Evolutionary conservation across 1,140 invertebrate species (phyloP).

Genomic region (Drosophila tristis): DNA sequence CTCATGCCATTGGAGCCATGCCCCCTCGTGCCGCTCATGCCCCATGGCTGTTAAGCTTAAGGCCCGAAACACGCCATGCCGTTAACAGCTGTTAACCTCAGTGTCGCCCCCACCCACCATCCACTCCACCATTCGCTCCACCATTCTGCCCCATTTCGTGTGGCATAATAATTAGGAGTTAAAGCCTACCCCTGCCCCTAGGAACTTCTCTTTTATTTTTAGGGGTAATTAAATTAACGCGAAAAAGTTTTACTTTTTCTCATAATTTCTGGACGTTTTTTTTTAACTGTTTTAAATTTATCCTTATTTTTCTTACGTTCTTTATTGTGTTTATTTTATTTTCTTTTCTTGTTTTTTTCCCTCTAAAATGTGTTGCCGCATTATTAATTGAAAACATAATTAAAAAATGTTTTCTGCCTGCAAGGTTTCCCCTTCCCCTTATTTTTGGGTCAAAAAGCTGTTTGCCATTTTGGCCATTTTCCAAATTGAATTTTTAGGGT

Average conservation of each 20-base stretch:
- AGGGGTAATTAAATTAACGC: constrained; percentile 80
- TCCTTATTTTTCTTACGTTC: too few relatives aligned
- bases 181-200: constrained; percentile 53
- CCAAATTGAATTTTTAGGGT: constrained; percentile 52
- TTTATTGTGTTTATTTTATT: not conserved
- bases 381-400: constrained; percentile 83
- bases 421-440: constrained; percentile 2
- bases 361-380: constrained; percentile 66
- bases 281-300: constrained; percentile 34
- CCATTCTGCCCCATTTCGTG: constrained; percentile 56
- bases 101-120: constrained; percentile 4
- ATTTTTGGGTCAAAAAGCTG: constrained; percentile 22
- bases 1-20: not conserved
- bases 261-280: not conserved
- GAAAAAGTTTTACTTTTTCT: constrained; percentile 47
- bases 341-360: constrained; percentile 9
- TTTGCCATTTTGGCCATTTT: constrained; percentile 50
- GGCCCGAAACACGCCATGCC: constrained; percentile 60
- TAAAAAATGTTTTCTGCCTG: constrained; percentile 44
- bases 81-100: constrained; percentile 76
- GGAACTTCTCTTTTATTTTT: constrained; percentile 43
- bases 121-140: too few relatives aligned
- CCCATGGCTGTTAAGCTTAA: constrained; percentile 51
- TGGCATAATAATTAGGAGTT: constrained; percentile 75
- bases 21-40: not conserved